Evolutionary conservation across 2,797 vertebrate species (phyloP).

Genomic region (Gambusia yucatana): DNA sequence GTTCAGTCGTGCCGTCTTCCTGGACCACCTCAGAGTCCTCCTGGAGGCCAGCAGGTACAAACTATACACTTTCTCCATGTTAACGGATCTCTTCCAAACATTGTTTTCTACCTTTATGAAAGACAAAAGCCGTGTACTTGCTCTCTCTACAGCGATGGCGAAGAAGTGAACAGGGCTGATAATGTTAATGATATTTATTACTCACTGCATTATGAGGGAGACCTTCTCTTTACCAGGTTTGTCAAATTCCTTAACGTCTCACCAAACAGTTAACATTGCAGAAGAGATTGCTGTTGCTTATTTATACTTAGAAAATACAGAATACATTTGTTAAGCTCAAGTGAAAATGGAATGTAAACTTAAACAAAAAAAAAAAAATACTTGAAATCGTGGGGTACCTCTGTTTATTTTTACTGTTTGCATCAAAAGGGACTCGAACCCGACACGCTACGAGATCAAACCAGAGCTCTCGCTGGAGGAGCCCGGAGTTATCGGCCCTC

Average conservation of each 20-base stretch:
- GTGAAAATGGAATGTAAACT: background rate
- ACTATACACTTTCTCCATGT: background rate
- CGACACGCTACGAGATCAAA: slow-evolving; percentile 81
- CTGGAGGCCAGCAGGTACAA: slow-evolving; percentile 85
- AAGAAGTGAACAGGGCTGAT: slow-evolving; percentile 87
- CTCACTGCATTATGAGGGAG: slow-evolving; percentile 90
- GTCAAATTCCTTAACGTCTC: slow-evolving; percentile 17
- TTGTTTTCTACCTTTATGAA: background rate
- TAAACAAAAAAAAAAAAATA: background rate
- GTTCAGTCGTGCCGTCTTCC: slow-evolving; percentile 88
- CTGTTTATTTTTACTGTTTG: slow-evolving; percentile 18
- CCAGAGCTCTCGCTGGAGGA: slow-evolving; percentile 87
- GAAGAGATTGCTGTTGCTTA: background rate
- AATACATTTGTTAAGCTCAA: background rate
- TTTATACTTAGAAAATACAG: slow-evolving; percentile 10
- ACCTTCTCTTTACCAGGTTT: slow-evolving; percentile 96
- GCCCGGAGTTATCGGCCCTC: slow-evolving; percentile 82
- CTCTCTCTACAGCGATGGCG: slow-evolving; percentile 86
- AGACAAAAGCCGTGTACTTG: slow-evolving; percentile 13
- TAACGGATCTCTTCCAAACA: background rate
- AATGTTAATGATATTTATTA: slow-evolving; percentile 88
- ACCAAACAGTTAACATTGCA: background rate
- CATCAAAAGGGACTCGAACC: slow-evolving; percentile 82
- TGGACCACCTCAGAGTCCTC: slow-evolving; percentile 86
- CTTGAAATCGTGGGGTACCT: background rate